A percentile compares a stretch with the other conserved stretches of the same genome.
Evolutionary conservation across 2,888 invertebrate species (phyloP).

Genomic region (Eupithecia inturbata): DNA sequence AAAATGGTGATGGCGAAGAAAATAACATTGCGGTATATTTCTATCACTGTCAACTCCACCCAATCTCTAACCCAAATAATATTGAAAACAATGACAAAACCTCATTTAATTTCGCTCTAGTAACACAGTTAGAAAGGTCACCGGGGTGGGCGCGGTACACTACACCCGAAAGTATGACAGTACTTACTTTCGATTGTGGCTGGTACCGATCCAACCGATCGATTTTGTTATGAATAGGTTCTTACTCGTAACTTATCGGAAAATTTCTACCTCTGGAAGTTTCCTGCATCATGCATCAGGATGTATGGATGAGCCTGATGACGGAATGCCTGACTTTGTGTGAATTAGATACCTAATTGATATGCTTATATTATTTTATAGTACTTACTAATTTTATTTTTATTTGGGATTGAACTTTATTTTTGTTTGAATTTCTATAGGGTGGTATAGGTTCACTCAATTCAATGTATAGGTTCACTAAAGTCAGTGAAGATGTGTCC

Average conservation of each 20-base stretch:
- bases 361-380: no score
- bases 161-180: constrained; percentile 35
- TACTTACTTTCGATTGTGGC: constrained; percentile 35
- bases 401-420: no score
- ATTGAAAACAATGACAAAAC: constrained; percentile 30
- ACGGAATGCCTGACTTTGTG: no score
- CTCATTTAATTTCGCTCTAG: constrained; percentile 33
- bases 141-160: constrained; percentile 47
- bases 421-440: no score
- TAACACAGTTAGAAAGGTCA: constrained; percentile 48
- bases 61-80: constrained; percentile 5
- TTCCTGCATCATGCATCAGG: no score
- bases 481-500: background rate
- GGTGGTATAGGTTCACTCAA: no score
- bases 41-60: background rate
- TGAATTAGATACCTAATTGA: no score
- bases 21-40: background rate
- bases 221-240: background rate
- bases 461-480: no score
- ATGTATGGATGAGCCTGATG: no score
- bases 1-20: background rate
- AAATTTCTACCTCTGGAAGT: no score
- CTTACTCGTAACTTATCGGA: background rate
- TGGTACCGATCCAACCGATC: constrained; percentile 23
- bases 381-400: no score